Evolutionary conservation across 2,797 vertebrate genomes (phyloP).

Genomic region (Sebastiscus albofasciatus): DNA sequence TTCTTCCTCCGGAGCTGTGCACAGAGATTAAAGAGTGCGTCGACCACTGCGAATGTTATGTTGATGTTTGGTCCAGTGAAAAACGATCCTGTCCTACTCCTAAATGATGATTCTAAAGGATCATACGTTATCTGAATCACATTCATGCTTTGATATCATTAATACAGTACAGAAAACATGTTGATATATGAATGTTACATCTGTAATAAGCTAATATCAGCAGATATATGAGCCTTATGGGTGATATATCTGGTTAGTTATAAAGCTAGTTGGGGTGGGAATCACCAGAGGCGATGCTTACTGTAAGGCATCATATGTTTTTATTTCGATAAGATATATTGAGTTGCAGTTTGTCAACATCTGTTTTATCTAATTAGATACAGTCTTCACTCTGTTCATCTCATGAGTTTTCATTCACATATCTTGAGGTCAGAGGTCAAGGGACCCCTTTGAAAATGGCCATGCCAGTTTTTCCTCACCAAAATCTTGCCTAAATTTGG

Average conservation of each 20-base stretch:
- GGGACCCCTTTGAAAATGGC: too few species aligned
- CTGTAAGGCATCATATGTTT: accelerated
- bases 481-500: too few species aligned
- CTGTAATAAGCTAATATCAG: background rate
- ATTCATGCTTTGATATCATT: background rate
- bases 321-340: too few species aligned
- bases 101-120: background rate
- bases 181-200: background rate
- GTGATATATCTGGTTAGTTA: too few species aligned
- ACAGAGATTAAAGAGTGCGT: conserved; percentile 17
- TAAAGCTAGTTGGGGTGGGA: too few species aligned
- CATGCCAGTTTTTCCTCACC: too few species aligned
- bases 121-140: background rate
- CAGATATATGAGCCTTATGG: background rate
- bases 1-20: conserved; percentile 6
- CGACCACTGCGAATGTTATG: background rate
- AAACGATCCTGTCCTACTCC: background rate
- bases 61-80: background rate
- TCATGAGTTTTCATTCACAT: too few species aligned
- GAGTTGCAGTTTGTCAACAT: too few species aligned
- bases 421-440: too few species aligned
- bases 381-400: too few species aligned
- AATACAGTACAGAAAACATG: background rate
- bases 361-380: too few species aligned
- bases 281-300: too few species aligned